Evolutionary conservation across 2,113 vertebrate genomes (phyloP), one percentile per base, ranked within the genome.

Genomic region (Festucalex cinctus): DNA sequence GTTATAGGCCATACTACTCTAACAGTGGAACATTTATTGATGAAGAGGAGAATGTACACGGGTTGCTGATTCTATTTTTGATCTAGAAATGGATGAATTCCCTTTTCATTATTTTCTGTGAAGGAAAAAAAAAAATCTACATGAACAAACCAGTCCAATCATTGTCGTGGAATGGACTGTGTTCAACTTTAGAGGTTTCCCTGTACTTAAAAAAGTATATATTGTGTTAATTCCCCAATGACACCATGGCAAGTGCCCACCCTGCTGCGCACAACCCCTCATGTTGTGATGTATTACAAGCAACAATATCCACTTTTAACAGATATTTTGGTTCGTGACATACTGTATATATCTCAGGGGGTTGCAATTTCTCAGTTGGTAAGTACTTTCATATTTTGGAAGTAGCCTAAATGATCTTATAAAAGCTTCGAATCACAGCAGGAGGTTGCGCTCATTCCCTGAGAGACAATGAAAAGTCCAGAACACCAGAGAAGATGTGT

Each of bases 391-490:
- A 35, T 20, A n/a, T 35, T 35, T 39, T 43, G 60, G 24, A 16
- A 17, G 22, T 49, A n/a, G 28, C 17, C 9, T 51, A 49, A 65
- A 65, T 49, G 14, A 65, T 24, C 28, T 5, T 39, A 59, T 63
- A 46, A 71, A 72, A 54, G 8, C 59, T 39, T 61, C 39, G 12
- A 66, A 69, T 60, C 39, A 19, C 26, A 24, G 41, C 22, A 62
- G 61, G 43, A 53, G 63, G 22, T 65, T 16, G 20, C 16, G 1
- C 32, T 20, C 37, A n/a, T 41, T 48, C 46, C 26, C 28, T 16
- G 44, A 36, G 19, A 3, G 32, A 10, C n/a, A 41, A 57, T 22
- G 39, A 67, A 62, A 24, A 61, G 6, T 46, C 39, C 60, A 62
- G 60, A 20, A 43, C 60, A 63, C 22, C 41, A 67, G 28, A 59